Conservation (phyloP, 2,113 vertebrate species). For the Melanerpes formicivorus region DNA sequence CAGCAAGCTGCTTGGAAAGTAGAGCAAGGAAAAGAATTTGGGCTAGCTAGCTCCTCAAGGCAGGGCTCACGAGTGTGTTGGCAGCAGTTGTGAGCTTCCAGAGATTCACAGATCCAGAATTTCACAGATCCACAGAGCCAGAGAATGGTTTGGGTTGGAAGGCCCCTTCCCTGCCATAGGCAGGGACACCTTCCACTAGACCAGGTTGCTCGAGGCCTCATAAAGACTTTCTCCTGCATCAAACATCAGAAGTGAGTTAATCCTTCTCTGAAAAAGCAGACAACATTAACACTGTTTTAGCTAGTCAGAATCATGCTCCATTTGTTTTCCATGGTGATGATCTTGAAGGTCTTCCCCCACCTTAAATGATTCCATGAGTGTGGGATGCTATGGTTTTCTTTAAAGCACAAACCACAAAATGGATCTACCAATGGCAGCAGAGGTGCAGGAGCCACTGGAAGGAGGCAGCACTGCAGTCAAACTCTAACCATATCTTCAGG, state of each 20-base stretch:
- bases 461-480: not conserved
- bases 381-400: not conserved
- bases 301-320: not conserved
- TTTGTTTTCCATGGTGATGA: not conserved
- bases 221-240: not conserved
- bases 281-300: too few species aligned
- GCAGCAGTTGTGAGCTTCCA: not conserved
- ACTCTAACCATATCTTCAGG: not conserved
- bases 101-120: too few species aligned
- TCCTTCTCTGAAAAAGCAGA: not conserved
- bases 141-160: too few species aligned
- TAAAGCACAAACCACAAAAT: conserved; percentile 29
- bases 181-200: too few species aligned
- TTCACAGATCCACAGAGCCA: too few species aligned
- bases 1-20: not conserved
- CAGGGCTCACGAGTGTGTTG: not conserved
- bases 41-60: not conserved
- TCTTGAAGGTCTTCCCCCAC: too few species aligned
- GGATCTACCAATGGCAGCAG: rapidly evolving
- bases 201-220: not conserved
- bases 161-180: too few species aligned
- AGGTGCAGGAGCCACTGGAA: not conserved
- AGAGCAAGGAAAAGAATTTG: not conserved
- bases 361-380: too few species aligned
- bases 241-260: not conserved